Base-by-base conservation (phyloP, 2,888 invertebrate species). In the Argyresthia goedartella region DNA sequence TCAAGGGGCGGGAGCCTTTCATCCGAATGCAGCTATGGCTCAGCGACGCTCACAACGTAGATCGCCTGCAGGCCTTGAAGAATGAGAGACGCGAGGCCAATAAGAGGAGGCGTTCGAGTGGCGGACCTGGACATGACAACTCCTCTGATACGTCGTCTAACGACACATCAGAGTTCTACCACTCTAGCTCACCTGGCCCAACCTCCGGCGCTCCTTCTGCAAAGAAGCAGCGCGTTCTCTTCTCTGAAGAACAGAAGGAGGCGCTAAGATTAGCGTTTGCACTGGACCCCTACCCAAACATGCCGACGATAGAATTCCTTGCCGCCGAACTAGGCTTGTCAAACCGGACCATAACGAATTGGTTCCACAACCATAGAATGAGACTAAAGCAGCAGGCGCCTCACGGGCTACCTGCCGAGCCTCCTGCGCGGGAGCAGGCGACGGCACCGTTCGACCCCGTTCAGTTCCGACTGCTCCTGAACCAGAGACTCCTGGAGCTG, bases 291-390 rank as follows among this genome's bases (percentile, higher is more conserved):
- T 99, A 99, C 77, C 99, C 99, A 0, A 97, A 96, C 75, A 95
- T 97, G 67, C 94, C 95, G 25, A 97, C 97, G 54, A 97, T 99
- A 60, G 98, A 99, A 74, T 97, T 97, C 70, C 89, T 99, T 54
- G 97, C 98, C 35, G 91, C 91, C 35, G 97, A 98, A 76, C 87
- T 99, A 53, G 94, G 93, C 8, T 88, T 99, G 43, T 95, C 97
- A 7, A 94, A 97, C 50, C 90, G 99, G 61, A 99, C 99, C 52
- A 98, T 99, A 66, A 98, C 98, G 56, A 99, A 99, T 81, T 99
- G 99, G 99, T 99, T 99, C 89, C 99, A 99, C 89, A 99, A 99
- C 77, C 98, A 99, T 76, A 92, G 99, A 64, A 99, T 99, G 97
- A 91, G 99, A 57, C 90, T 97, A 71, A 98, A 98, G 81, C 95